Evolutionary conservation across 2,888 invertebrate genomes (phyloP).

Genomic region (Epistrophella euchroma): DNA sequence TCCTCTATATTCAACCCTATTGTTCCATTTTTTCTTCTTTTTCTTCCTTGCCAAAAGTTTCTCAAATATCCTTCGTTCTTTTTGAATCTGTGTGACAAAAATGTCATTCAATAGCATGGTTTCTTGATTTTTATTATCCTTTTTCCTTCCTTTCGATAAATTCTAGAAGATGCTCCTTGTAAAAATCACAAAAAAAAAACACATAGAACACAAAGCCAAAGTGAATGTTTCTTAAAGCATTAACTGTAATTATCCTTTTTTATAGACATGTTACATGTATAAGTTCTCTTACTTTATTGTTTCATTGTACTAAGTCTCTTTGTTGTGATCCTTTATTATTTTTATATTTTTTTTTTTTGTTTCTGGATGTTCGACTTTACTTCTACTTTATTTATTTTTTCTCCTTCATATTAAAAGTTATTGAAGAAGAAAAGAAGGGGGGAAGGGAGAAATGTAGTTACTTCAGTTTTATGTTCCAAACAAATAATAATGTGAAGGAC

Average conservation of each 20-base stretch:
- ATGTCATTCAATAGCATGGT: constrained; percentile 58
- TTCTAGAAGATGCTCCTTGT: background rate
- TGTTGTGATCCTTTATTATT: constrained; percentile 24
- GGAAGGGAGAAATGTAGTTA: background rate
- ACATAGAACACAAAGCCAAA: constrained; percentile 20
- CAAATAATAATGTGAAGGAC: constrained; percentile 73
- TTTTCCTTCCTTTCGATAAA: constrained; percentile 1
- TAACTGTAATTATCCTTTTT: constrained; percentile 72
- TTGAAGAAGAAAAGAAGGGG: background rate
- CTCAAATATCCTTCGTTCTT: constrained; percentile 17
- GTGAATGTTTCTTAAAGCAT: constrained; percentile 61
- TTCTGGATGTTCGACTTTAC: constrained; percentile 10
- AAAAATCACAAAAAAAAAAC: background rate
- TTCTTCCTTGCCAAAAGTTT: background rate
- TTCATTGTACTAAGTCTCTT: constrained; percentile 31
- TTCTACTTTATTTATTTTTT: constrained; percentile 36
- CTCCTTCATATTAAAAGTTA: constrained; percentile 9
- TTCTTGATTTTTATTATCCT: constrained; percentile 64
- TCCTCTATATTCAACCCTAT: background rate
- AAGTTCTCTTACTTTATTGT: constrained; percentile 35
- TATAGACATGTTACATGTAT: constrained; percentile 56
- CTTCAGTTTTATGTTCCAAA: constrained; percentile 68
- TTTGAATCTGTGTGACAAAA: constrained; percentile 62
- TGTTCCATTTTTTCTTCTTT: constrained; percentile 12
- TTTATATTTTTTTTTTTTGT: background rate